These are phyloP conservation scores for Crocuta crocuta DNA, from an alignment of 2,113 vertebrate genomes.

Conservation along the genomic window DNA sequence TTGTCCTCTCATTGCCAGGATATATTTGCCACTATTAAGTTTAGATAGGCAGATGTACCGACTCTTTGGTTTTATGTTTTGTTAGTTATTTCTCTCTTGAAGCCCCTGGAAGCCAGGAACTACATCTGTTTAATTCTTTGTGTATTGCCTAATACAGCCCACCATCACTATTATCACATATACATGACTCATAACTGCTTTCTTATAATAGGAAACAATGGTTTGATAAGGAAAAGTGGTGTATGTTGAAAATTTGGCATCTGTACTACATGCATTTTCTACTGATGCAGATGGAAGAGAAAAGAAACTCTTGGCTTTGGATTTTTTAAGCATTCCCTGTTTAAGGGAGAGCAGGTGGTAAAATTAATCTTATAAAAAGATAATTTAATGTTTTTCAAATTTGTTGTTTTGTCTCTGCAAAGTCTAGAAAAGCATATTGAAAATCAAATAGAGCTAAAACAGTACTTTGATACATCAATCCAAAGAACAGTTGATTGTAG, in stretches of 20 bases:
- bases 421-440: constrained; percentile 67
- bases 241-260: constrained; percentile 62
- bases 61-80: constrained; percentile 52
- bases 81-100: constrained; percentile 17
- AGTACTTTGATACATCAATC: constrained; percentile 39
- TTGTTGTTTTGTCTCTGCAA: constrained; percentile 63
- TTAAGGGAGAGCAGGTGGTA: constrained; percentile 55
- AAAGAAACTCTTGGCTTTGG: constrained; percentile 56
- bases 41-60: constrained; percentile 5
- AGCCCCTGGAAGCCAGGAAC: neutral
- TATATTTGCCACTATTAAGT: constrained; percentile 17
- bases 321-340: constrained; percentile 59
- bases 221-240: constrained; percentile 56
- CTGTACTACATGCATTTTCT: constrained; percentile 16
- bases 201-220: constrained; percentile 63
- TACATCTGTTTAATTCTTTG: constrained; percentile 68
- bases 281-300: constrained; percentile 54
- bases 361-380: constrained; percentile 73
- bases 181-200: constrained; percentile 33
- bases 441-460: constrained; percentile 64
- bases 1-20: constrained; percentile 49
- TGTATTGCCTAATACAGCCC: constrained; percentile 58
- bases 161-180: constrained; percentile 47
- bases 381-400: constrained; percentile 70
- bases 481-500: constrained; percentile 42